These are phyloP conservation scores for Pluvianellus socialis DNA, from an alignment of 2,113 vertebrate species.

Conservation along the genomic window DNA sequence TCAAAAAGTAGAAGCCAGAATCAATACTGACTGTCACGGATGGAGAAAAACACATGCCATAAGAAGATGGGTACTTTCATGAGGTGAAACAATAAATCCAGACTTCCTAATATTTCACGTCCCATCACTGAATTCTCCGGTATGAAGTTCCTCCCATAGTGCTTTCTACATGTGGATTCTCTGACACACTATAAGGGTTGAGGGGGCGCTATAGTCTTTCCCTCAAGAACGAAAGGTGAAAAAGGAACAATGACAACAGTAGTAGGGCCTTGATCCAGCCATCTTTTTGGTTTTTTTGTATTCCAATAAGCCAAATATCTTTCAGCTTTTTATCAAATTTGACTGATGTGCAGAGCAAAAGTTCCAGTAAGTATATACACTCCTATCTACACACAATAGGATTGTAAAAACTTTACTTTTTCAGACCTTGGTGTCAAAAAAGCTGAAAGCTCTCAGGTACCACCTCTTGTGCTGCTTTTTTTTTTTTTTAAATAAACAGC, in stretches of 20 bases:
- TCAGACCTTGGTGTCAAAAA: not conserved
- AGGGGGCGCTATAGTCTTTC: not conserved
- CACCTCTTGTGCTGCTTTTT: too few species aligned
- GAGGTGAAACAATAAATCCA: not conserved
- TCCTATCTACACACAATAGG: not conserved
- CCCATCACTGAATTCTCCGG: not conserved
- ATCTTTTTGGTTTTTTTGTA: not conserved
- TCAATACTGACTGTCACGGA: not conserved
- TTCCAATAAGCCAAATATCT: not conserved
- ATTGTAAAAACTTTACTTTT: not conserved
- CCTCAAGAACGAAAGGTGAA: not conserved
- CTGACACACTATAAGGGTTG: not conserved
- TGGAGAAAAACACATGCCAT: rapidly evolving
- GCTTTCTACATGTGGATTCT: not conserved
- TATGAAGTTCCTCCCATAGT: not conserved
- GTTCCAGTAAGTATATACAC: not conserved
- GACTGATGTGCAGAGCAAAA: not conserved
- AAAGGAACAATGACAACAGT: not conserved
- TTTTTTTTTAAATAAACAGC: not conserved
- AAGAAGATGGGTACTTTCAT: not conserved
- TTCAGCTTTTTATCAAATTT: not conserved
- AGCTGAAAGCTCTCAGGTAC: not conserved
- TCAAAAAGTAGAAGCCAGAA: not conserved
- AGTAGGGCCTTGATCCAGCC: not conserved
- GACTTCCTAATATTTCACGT: not conserved